Conservation (phyloP, 2,888 invertebrate species). For the Andrena bicolor region DNA sequence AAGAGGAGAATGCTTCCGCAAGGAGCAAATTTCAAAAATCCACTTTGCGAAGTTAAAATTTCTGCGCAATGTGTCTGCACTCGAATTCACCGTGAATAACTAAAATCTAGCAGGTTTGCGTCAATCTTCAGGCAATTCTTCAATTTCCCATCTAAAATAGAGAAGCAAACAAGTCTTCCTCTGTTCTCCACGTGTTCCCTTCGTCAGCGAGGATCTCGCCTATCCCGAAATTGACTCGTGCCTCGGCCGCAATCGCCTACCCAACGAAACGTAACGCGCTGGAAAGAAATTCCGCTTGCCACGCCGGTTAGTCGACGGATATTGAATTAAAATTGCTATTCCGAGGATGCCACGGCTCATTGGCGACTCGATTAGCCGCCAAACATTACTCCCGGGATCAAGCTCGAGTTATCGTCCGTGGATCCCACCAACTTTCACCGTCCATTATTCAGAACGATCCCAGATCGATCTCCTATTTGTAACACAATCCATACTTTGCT, state of each 20-base stretch:
- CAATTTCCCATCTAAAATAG: too few relatives aligned
- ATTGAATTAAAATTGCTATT: constrained; percentile 68
- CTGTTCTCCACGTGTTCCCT: too few relatives aligned
- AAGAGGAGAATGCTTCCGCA: too few relatives aligned
- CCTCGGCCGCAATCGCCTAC: neutral
- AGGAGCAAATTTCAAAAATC: too few relatives aligned
- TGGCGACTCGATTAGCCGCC: constrained; percentile 50
- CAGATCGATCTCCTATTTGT: neutral
- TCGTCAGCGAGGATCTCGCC: too few relatives aligned
- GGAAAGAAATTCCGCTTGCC: neutral
- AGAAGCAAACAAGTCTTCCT: too few relatives aligned
- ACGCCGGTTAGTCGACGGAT: constrained; percentile 49
- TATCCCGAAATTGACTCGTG: too few relatives aligned
- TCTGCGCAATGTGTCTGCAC: too few relatives aligned
- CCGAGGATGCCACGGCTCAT: constrained; percentile 53
- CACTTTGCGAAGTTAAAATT: too few relatives aligned
- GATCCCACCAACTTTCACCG: neutral
- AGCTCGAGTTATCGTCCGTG: neutral
- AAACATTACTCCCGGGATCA: constrained; percentile 41
- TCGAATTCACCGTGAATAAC: too few relatives aligned
- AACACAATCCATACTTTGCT: neutral
- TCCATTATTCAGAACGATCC: neutral
- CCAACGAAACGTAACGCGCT: constrained; percentile 1
- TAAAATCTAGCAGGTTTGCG: too few relatives aligned
- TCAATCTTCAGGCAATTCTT: too few relatives aligned